Evolutionary conservation across 1,140 invertebrate species (phyloP), one percentile per base, ranked within the genome.

Genomic region (Eulimnadia texana): DNA sequence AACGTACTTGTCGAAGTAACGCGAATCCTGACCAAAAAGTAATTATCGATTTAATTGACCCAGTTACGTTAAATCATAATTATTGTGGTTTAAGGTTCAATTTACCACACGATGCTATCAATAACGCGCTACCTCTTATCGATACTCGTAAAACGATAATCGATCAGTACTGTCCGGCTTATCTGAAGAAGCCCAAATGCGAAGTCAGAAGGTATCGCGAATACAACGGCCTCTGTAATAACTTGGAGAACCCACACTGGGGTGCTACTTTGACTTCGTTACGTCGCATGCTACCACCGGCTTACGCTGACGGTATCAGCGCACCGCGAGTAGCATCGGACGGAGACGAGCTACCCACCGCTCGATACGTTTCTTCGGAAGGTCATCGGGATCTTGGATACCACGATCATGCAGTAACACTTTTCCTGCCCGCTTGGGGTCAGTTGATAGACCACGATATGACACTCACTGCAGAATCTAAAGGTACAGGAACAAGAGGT

Each of bases 211-310:
- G 74, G 47, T 78, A 73, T 65, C 66, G 77, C 22, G 70, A 71
- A 19, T 63, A 71, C 33, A 72, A 75, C 66, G 78, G 78, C 2
- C 68, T 71, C 58, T 79, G 78, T 64, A 79, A 80, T 65, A 79
- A 79, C 64, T 66, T 77, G 19, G 64, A 72, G 16, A 66, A 77
- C 63, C 74, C 76, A 3, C 67, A 67, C 50, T 75, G 74, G 73
- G 78, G 78, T 2, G 67, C 67, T 28, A 66, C 72, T 3, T 63
- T 70, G 24, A 72, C 69, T 3, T 69, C 74, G 22, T 69, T 52
- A 22, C 77, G 77, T 55, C 70, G 85, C 61, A 70, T 87, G 28
- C 68, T 87, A 27, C 77, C 78, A 60, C 77, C 84, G 1, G 77
- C 74, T 66, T 87, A 86, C 69, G 72, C 75, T 49, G 82, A 87